Conservation (phyloP, 1,140 invertebrate genomes). For the Bombus superbus region DNA sequence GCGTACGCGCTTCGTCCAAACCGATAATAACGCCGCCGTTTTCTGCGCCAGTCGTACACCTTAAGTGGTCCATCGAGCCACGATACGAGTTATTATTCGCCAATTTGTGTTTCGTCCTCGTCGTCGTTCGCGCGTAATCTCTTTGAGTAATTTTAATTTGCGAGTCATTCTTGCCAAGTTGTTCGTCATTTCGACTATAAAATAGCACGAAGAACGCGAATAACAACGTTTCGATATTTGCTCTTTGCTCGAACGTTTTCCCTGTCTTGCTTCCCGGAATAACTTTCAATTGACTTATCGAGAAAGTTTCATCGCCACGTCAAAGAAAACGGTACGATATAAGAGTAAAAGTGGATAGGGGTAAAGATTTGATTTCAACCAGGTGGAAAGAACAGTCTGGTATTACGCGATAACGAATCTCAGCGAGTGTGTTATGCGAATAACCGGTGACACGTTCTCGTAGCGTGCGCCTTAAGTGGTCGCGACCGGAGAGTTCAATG, state of each 20-base stretch:
- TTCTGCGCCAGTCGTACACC: conserved; percentile 18
- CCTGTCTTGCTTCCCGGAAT: not conserved
- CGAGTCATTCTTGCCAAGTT: conserved; percentile 3
- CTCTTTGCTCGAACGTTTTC: not conserved
- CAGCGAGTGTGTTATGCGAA: conserved; percentile 26
- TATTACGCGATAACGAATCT: conserved; percentile 46
- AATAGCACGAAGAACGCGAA: not conserved
- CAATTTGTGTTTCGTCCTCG: conserved; percentile 24
- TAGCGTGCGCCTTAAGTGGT: conserved; percentile 50
- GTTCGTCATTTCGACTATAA: not conserved
- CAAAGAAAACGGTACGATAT: not conserved
- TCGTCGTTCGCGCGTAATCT: conserved; percentile 2
- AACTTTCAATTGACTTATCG: not conserved
- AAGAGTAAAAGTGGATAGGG: too few species aligned
- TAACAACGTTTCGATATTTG: not conserved
- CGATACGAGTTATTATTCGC: conserved; percentile 48
- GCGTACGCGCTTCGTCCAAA: conserved; percentile 47
- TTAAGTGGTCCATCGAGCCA: conserved; percentile 45
- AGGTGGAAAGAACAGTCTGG: conserved; percentile 3
- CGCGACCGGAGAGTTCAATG: conserved; percentile 64
- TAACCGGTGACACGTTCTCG: conserved; percentile 43
- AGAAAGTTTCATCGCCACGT: not conserved
- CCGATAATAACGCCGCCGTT: conserved; percentile 61
- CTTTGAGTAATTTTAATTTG: conserved; percentile 13
- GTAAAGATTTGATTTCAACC: not conserved